phyloP scores from a whole-genome alignment of 2,113 vertebrate genomes.

The Callaeas wilsoni region DNA sequence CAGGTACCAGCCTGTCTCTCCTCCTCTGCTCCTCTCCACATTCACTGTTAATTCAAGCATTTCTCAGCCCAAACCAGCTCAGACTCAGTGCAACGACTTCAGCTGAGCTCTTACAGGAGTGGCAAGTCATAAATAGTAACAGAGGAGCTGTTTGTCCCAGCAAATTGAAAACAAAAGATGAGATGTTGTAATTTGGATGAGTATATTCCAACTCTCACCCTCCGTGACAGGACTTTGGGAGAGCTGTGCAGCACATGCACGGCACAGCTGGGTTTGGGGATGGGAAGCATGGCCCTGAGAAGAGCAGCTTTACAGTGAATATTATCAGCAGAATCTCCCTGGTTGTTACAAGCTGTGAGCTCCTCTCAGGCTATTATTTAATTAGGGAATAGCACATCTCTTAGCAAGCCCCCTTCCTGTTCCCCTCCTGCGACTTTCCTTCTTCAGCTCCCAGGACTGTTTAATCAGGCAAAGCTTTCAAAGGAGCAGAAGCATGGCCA shows the following conservation, averaged over 20 bases:
- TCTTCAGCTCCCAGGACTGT: not conserved
- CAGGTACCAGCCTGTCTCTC: not conserved
- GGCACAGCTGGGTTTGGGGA: not conserved
- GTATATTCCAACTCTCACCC: not conserved
- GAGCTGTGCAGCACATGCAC: not conserved
- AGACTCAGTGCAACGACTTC: not conserved
- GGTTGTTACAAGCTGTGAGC: conserved; percentile 7
- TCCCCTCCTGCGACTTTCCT: not conserved
- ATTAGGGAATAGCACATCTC: not conserved
- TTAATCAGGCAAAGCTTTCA: not conserved
- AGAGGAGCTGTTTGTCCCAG: not conserved
- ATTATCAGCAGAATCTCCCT: not conserved
- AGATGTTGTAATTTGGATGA: not conserved
- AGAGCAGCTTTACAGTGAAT: not conserved
- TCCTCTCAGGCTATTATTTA: not conserved
- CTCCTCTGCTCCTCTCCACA: not conserved
- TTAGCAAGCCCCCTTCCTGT: not conserved
- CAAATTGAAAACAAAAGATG: not conserved
- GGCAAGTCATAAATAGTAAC: not conserved
- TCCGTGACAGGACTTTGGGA: not conserved
- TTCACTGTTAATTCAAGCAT: not conserved
- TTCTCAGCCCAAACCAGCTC: not conserved
- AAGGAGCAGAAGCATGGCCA: conserved; percentile 12
- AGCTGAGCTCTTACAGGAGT: not conserved
- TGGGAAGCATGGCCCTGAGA: not conserved